Percentiles rank a stretch among this genome's conserved stretches.
These are phyloP conservation scores for Ptychadena robeensis DNA, from an alignment of 2,797 vertebrate genomes.

Conservation along the genomic window DNA sequence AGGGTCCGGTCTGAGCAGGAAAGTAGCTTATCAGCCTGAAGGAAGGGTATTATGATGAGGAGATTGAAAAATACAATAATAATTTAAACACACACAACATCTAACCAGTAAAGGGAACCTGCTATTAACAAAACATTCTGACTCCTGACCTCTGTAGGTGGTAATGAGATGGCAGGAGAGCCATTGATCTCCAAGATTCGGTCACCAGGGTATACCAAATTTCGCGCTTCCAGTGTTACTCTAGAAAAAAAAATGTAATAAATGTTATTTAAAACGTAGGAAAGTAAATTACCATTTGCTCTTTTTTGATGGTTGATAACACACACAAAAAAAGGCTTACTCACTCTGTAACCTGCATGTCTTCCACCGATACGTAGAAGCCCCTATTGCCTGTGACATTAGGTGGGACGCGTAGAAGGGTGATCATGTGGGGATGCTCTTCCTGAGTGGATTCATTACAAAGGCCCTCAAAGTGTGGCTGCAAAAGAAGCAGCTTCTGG, in stretches of 20 bases:
- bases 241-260: no score
- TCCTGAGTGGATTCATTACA: conserved; percentile 85
- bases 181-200: conserved; percentile 96
- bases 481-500: conserved; percentile 91
- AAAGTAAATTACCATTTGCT: no score
- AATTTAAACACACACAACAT: background rate
- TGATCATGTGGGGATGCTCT: conserved; percentile 91
- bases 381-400: conserved; percentile 90
- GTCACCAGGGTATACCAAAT: conserved; percentile 93
- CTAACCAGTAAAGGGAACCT: background rate
- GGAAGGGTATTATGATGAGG: conserved; percentile 28
- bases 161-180: conserved; percentile 83
- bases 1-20: conserved; percentile 88
- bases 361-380: conserved; percentile 86
- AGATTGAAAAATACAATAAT: conserved; percentile 4
- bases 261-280: no score
- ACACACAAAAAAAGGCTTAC: conserved; percentile 67
- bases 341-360: conserved; percentile 95
- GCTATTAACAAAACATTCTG: background rate
- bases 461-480: conserved; percentile 91
- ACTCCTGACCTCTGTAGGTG: conserved; percentile 84
- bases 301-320: no score
- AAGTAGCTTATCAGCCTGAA: conserved; percentile 89
- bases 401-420: conserved; percentile 91
- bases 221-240: conserved; percentile 88